phyloP scores from a whole-genome alignment of 2,888 invertebrate genomes.

The Pyrocoelia pectoralis region DNA sequence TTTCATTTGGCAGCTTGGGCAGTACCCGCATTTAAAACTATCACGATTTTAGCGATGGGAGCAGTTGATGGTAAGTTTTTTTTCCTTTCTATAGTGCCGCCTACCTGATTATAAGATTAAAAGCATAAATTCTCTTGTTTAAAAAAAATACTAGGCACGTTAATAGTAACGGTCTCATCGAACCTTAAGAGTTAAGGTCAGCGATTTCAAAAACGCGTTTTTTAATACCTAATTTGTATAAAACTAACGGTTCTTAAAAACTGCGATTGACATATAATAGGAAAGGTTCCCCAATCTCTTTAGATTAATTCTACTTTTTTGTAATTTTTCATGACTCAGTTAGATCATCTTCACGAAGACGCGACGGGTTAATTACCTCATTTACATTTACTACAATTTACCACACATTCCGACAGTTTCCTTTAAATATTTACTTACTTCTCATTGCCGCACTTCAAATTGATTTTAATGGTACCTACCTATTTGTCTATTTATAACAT shows the following conservation, averaged over 20 bases:
- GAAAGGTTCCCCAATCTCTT: too few relatives aligned
- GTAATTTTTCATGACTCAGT: too few relatives aligned
- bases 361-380: too few relatives aligned
- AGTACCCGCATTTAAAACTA: conserved; percentile 94
- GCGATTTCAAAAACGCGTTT: background rate
- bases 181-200: background rate
- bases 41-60: conserved; percentile 93
- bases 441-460: too few relatives aligned
- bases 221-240: background rate
- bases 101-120: background rate
- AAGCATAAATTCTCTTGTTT: background rate
- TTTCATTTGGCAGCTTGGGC: conserved; percentile 99
- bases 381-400: too few relatives aligned
- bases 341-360: too few relatives aligned
- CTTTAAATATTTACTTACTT: too few relatives aligned
- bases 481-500: too few relatives aligned
- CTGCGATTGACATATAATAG: too few relatives aligned
- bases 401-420: too few relatives aligned
- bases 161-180: background rate
- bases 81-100: background rate
- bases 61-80: conserved; percentile 86
- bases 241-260: background rate
- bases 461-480: too few relatives aligned
- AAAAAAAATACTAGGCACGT: background rate
- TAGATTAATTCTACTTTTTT: too few relatives aligned